Evolutionary conservation across 2,113 vertebrate species (phyloP).

Genomic region (Sciurus niger): DNA sequence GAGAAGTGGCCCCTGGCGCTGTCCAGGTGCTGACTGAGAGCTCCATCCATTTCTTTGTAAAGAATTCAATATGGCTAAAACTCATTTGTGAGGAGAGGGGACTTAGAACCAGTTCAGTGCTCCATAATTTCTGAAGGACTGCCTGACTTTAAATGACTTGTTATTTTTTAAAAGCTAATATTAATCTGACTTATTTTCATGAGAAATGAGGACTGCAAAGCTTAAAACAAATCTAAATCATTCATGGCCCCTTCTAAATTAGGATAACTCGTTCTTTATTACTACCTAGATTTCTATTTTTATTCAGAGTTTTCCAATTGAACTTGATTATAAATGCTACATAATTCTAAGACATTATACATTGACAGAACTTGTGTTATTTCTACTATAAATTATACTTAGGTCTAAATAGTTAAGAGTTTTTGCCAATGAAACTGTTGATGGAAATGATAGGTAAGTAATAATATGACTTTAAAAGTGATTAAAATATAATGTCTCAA

Average conservation of each 20-base stretch:
- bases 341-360: neutral
- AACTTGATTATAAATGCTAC: slow-evolving; percentile 34
- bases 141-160: slow-evolving; percentile 7
- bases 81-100: neutral
- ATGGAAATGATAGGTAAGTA: slow-evolving; percentile 58
- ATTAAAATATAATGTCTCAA: slow-evolving; percentile 60
- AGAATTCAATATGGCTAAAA: neutral
- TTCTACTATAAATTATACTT: slow-evolving; percentile 58
- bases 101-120: neutral
- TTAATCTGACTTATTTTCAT: slow-evolving; percentile 49
- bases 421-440: slow-evolving; percentile 60
- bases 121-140: neutral
- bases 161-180: slow-evolving; percentile 57
- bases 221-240: slow-evolving; percentile 43
- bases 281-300: neutral
- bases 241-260: slow-evolving; percentile 15
- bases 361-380: slow-evolving; percentile 35
- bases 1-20: neutral
- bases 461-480: slow-evolving; percentile 35
- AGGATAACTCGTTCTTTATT: slow-evolving; percentile 42
- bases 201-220: neutral
- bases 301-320: neutral
- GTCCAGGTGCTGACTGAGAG: neutral
- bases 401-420: slow-evolving; percentile 52
- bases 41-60: neutral